Conservation (phyloP, 2,797 vertebrate genomes). For the Thaleichthys pacificus region DNA sequence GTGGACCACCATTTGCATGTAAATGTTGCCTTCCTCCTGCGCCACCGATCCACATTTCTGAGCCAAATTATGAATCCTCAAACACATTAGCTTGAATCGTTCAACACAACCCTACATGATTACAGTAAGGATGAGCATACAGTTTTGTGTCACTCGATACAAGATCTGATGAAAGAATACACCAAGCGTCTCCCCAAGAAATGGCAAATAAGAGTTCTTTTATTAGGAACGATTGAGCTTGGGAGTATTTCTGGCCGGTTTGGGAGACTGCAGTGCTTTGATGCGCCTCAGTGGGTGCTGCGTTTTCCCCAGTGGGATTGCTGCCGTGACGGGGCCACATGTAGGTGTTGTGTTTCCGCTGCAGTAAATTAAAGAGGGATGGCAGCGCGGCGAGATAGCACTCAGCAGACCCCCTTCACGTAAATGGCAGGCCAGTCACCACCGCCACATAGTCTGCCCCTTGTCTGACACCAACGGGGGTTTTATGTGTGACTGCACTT, state of each 20-base stretch:
- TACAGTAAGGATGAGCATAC: too few species aligned
- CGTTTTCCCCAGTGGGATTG: background rate
- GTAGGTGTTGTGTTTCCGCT: constrained; percentile 5
- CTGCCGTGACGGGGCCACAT: background rate
- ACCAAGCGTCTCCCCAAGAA: background rate
- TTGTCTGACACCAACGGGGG: background rate
- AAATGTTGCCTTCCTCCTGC: too few species aligned
- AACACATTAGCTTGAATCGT: too few species aligned
- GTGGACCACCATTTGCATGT: too few species aligned
- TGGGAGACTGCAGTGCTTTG: constrained; percentile 1
- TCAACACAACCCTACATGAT: too few species aligned
- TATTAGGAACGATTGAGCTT: background rate
- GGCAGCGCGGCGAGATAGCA: background rate
- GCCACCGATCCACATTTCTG: too few species aligned
- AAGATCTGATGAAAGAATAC: too few species aligned
- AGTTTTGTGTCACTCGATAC: too few species aligned
- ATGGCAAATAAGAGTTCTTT: too few species aligned
- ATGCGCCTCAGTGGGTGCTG: background rate
- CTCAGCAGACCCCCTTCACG: background rate
- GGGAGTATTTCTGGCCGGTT: background rate
- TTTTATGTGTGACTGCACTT: background rate
- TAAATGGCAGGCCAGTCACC: background rate
- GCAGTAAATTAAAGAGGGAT: background rate
- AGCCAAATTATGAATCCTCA: too few species aligned
- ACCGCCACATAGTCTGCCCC: background rate